Conservation (phyloP, 2,888 invertebrate species). For the Doris montereyensis region DNA sequence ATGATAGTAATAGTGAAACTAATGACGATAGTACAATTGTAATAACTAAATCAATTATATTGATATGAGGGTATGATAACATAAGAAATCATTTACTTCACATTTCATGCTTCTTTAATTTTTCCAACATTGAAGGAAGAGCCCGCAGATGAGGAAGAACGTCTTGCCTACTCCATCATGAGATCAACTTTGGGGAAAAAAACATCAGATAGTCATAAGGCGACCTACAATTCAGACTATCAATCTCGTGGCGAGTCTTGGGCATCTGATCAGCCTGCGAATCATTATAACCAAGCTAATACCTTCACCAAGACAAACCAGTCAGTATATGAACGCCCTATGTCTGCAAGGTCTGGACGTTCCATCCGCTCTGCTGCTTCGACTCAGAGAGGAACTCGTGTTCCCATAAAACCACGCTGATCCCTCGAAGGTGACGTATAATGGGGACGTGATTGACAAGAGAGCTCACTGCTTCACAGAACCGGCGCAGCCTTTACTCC, state of each 20-base stretch:
- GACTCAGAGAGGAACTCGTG: not conserved
- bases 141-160: constrained; percentile 63
- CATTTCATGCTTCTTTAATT: not conserved
- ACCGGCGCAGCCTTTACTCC: constrained; percentile 68
- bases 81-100: no score
- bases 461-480: constrained; percentile 67
- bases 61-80: no score
- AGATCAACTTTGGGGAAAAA: constrained; percentile 53
- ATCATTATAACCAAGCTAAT: no score
- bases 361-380: constrained; percentile 47
- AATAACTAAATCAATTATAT: no score
- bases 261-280: no score
- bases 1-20: no score
- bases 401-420: constrained; percentile 3
- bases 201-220: constrained; percentile 42
- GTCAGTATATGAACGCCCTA: no score
- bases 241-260: no score
- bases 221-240: constrained; percentile 41
- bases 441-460: constrained; percentile 66
- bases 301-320: no score
- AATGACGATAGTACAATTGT: no score
- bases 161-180: constrained; percentile 59
- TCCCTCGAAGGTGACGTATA: constrained; percentile 52
- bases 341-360: constrained; percentile 49
- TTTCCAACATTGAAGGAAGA: constrained; percentile 46